phyloP scores from a whole-genome alignment of 2,113 vertebrate genomes.

The Shinisaurus crocodilurus region DNA sequence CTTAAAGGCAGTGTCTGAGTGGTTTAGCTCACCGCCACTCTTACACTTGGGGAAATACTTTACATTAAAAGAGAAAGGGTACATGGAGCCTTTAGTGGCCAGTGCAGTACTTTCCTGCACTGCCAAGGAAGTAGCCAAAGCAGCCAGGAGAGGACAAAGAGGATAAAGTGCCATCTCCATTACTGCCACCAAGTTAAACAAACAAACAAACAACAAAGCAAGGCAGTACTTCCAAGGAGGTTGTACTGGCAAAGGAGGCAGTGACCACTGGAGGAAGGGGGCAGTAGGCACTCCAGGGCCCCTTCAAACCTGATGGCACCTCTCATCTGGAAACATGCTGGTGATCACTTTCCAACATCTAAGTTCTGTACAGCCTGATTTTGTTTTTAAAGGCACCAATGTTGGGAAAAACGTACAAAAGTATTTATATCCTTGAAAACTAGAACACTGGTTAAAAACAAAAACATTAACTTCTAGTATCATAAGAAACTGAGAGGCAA shows the following conservation, averaged over 20 bases:
- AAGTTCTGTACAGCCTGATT: too few relatives aligned
- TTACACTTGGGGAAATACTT: too few relatives aligned
- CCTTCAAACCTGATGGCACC: too few relatives aligned
- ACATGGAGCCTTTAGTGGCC: too few relatives aligned
- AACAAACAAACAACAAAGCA: background rate
- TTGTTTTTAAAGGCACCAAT: background rate
- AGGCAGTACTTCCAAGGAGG: background rate
- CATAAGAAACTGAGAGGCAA: conserved; percentile 12
- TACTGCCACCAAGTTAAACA: background rate
- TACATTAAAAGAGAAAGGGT: too few relatives aligned
- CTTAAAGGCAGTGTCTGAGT: too few relatives aligned
- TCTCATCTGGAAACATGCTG: background rate
- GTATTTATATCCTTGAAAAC: background rate
- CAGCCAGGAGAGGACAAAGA: too few relatives aligned
- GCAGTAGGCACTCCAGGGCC: too few relatives aligned
- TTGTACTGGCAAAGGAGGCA: background rate
- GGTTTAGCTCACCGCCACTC: too few relatives aligned
- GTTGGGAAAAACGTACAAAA: background rate
- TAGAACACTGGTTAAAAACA: background rate
- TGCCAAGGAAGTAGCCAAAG: too few relatives aligned
- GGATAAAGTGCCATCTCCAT: too few relatives aligned
- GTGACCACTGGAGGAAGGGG: background rate
- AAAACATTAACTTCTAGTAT: conserved; percentile 50
- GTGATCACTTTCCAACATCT: background rate
- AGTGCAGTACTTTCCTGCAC: too few relatives aligned